Evolutionary conservation across 1,140 invertebrate genomes (phyloP), one percentile per base, ranked within the genome.

Genomic region (Zaprionus kolodkinae): DNA sequence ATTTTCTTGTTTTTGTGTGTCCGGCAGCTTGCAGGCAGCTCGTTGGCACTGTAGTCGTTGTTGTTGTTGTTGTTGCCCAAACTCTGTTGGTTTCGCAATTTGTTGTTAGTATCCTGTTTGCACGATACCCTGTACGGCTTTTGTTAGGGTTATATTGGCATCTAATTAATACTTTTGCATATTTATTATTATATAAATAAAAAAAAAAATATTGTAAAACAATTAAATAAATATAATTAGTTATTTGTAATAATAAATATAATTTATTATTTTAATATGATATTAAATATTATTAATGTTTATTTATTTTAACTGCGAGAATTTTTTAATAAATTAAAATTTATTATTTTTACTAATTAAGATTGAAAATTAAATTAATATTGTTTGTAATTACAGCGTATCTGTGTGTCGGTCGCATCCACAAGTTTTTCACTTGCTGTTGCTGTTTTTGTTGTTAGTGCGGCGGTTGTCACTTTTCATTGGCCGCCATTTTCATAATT

Each of bases 381-480:
- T 30, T 30, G 27, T 6, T 2, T 40, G 9, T n/a, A n/a, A 15
- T 54, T 10, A 13, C n/a, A 45, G 65, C 30, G 40, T 60, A 68
- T 68, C 40, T 45, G 3, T 3, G 38, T 40, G 38, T 2, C 3
- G n/a, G 12, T 4, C 13, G 7, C 45, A 38, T 17, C 45, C 5
- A 11, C 3, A 11, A 13, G 10, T 4, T 3, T 0, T 7, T 6
- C 45, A 9, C 17, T 30, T 38, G 13, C n/a, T 36, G 54, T 36
- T 25, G 17, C 11, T 52, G 52, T 50, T 50, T 11, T 72, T 25
- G 69, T 75, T 78, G 72, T 60, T 74, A 55, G 54, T 76, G 63
- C 78, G 68, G 74, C 66, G 65, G 62, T 69, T 88, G 81, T 89
- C 81, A 88, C 70, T 80, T 88, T 87, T 70, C 84, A 88, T 84